Evolutionary conservation across 2,888 invertebrate species (phyloP), one percentile per base, ranked within the genome.

Genomic region (Acronicta alni): DNA sequence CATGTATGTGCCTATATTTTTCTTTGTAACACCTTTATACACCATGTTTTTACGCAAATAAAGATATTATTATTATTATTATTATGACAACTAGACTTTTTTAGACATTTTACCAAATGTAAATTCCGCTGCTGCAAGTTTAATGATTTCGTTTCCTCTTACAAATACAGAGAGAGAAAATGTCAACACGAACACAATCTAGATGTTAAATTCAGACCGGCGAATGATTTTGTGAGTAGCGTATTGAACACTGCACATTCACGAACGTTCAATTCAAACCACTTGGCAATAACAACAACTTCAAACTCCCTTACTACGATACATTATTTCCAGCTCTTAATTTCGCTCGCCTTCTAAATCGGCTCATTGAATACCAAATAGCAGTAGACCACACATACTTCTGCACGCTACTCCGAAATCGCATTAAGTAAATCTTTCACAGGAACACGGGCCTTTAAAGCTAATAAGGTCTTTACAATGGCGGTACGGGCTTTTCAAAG

Each of bases 291-390:
- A 66, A 47, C 49, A 51, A 20, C 47, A 49, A 17, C 49, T 20
- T 51, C 18, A 8, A 49, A 60, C 49, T 70, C 30, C 12, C 16
- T 57, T 71, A 73, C 68, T 72, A 72, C 62, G 56, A 59, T 60
- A 75, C 56, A 74, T 75, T 75, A 67, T 66, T 59, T 32, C 52
- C 39, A 60, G 62, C 63, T 60, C 62, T 65, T 67, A 60, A 67
- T 73, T 72, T 71, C 67, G 68, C 63, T 75, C 73, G 77, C 75
- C 62, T 81, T 82, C 80, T 83, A 86, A 85, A 86, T 84, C 81
- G 79, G 70, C 83, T 89, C 85, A 88, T 88, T 89, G 89, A 89
- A 84, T 88, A 86, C 84, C 88, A 89, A 90, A 91, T 89, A 75
- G 64, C 54, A 64, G 54, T 74, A 70, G 85, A 79, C 83, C 83